phyloP scores from a whole-genome alignment of 2,888 invertebrate genomes.

The Polydrusus tereticollis region DNA sequence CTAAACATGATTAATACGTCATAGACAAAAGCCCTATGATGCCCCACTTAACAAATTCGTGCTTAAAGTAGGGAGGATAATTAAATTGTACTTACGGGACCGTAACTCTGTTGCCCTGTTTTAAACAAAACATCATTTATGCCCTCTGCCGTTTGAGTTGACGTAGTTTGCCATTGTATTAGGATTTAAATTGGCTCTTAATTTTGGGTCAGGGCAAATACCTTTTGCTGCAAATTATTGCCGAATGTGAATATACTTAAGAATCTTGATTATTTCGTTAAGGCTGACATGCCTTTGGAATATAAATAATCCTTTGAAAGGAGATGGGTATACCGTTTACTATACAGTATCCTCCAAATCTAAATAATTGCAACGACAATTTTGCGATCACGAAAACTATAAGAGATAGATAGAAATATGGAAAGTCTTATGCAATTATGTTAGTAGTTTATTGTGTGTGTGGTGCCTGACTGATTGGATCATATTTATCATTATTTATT shows the following conservation, averaged over 20 bases:
- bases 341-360: no score
- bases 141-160: conserved; percentile 4
- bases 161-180: conserved; percentile 5
- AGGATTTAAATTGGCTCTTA: conserved; percentile 1
- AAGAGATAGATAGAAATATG: no score
- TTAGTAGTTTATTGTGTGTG: no score
- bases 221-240: neutral
- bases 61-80: conserved; percentile 17
- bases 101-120: conserved; percentile 16
- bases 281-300: no score
- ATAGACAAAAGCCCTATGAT: neutral
- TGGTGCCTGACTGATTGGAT: no score
- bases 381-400: no score
- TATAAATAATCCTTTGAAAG: no score
- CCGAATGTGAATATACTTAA: neutral
- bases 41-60: conserved; percentile 15
- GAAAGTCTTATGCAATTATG: no score
- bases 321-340: no score
- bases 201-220: neutral
- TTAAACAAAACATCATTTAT: conserved; percentile 22
- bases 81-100: conserved; percentile 37
- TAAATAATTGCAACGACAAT: no score
- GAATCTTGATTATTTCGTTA: neutral
- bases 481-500: no score
- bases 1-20: conserved; percentile 5